Percentiles rank a stretch among this genome's conserved stretches.
phyloP scores from a whole-genome alignment of 2,888 invertebrate genomes.

The Saturnia japonica region DNA sequence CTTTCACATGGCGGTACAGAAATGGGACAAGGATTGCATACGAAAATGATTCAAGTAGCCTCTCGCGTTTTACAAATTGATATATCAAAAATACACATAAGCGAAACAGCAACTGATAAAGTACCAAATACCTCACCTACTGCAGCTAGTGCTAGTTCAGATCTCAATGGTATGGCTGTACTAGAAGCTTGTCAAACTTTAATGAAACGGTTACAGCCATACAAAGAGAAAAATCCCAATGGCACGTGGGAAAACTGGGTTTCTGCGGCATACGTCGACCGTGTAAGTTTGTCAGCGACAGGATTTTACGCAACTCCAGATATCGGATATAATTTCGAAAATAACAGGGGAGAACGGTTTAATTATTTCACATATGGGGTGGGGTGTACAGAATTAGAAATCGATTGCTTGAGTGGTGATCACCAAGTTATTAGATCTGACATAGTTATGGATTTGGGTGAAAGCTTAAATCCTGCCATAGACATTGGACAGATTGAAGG shows the following conservation, averaged over 20 bases:
- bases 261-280: slow-evolving; percentile 86
- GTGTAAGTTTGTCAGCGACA: slow-evolving; percentile 90
- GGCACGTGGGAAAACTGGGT: slow-evolving; percentile 94
- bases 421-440: slow-evolving; percentile 94
- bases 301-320: slow-evolving; percentile 91
- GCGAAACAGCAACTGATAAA: slow-evolving; percentile 93
- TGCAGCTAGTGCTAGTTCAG: slow-evolving; percentile 93
- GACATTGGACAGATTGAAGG: slow-evolving; percentile 99
- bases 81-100: slow-evolving; percentile 88
- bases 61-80: slow-evolving; percentile 87
- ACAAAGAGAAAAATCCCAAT: slow-evolving; percentile 87
- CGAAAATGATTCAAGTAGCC: slow-evolving; percentile 97
- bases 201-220: slow-evolving; percentile 87
- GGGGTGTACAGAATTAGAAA: slow-evolving; percentile 94
- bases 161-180: slow-evolving; percentile 96
- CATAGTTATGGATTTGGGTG: slow-evolving; percentile 98
- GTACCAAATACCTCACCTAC: slow-evolving; percentile 95
- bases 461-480: slow-evolving; percentile 97
- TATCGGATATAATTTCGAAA: slow-evolving; percentile 86
- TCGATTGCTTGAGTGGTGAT: slow-evolving; percentile 96
- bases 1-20: slow-evolving; percentile 96
- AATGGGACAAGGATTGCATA: slow-evolving; percentile 98
- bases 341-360: slow-evolving; percentile 87
- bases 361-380: slow-evolving; percentile 94
- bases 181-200: slow-evolving; percentile 90